A percentile compares a stretch with the other conserved stretches of the same genome.
phyloP scores from a whole-genome alignment of 2,113 vertebrate genomes.

The Cheilinus undulatus region DNA sequence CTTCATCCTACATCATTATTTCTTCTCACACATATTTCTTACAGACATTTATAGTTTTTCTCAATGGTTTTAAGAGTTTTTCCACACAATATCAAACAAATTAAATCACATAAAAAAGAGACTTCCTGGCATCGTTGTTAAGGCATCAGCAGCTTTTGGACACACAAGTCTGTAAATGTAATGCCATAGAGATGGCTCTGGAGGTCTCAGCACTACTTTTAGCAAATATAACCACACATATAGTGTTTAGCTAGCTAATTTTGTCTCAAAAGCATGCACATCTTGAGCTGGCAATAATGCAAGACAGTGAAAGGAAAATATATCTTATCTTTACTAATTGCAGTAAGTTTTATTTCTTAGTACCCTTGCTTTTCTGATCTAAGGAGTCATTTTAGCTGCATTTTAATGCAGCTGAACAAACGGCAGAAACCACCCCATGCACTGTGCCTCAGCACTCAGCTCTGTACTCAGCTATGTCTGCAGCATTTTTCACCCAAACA shows the following conservation, averaged over 20 bases:
- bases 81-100: neutral
- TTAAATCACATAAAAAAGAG: neutral
- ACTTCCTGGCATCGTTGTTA: neutral
- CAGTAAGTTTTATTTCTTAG: too few relatives aligned
- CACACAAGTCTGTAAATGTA: neutral
- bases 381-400: neutral
- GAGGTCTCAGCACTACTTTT: neutral
- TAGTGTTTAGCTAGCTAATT: neutral
- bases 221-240: too few relatives aligned
- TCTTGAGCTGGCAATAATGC: neutral
- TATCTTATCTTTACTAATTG: too few relatives aligned
- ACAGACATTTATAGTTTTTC: neutral
- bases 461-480: slow-evolving; percentile 9
- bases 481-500: slow-evolving; percentile 9
- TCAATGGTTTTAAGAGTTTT: neutral
- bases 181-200: neutral
- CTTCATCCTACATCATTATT: neutral
- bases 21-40: neutral
- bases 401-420: slow-evolving; percentile 15
- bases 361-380: too few relatives aligned
- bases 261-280: neutral
- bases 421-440: neutral
- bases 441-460: neutral
- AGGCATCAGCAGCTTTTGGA: neutral
- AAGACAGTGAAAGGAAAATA: neutral